phyloP scores from a whole-genome alignment of 1,140 invertebrate species.

The Periplaneta americana region DNA sequence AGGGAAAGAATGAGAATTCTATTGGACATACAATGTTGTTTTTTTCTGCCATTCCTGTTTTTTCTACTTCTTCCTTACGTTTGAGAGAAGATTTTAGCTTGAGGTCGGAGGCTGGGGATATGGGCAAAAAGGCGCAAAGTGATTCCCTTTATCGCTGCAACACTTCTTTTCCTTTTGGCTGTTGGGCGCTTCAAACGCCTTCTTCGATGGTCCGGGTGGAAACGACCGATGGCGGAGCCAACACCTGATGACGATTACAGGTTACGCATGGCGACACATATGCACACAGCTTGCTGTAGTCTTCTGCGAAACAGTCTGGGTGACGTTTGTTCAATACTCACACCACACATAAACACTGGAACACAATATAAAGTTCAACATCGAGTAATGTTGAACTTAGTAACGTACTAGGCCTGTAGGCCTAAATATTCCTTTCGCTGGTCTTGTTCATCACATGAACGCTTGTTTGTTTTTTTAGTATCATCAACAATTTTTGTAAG shows the following conservation, averaged over 20 bases:
- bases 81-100: neutral
- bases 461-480: too few species aligned
- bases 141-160: neutral
- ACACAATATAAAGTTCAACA: too few species aligned
- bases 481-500: too few species aligned
- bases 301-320: too few species aligned
- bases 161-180: neutral
- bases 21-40: neutral
- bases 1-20: neutral
- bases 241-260: neutral
- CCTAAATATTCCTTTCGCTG: too few species aligned
- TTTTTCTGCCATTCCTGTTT: neutral
- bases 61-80: neutral
- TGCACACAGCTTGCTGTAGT: too few species aligned
- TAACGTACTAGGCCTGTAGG: too few species aligned
- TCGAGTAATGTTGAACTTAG: too few species aligned
- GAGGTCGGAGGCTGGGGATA: neutral
- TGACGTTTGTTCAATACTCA: too few species aligned
- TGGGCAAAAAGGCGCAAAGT: neutral
- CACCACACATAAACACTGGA: too few species aligned
- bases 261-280: too few species aligned
- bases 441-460: too few species aligned
- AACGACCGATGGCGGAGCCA: neutral
- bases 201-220: neutral
- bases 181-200: neutral